Conservation (phyloP, 2,797 vertebrate genomes). For the Pseudochaenichthys georgianus region DNA sequence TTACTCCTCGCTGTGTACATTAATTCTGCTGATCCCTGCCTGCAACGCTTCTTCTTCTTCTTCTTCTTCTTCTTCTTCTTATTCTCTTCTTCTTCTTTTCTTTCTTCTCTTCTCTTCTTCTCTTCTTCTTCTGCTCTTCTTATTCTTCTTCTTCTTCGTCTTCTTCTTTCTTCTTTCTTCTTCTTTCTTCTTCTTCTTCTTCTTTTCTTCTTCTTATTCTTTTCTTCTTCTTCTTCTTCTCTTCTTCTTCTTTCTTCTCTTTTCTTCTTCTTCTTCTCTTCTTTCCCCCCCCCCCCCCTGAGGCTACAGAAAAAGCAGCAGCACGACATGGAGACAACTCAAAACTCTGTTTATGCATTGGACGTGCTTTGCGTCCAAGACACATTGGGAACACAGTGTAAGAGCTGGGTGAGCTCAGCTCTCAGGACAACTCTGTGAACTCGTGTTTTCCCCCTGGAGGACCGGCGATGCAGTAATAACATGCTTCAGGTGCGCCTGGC, state of each 20-base stretch:
- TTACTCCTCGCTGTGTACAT: constrained; percentile 68
- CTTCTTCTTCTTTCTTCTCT: too few species aligned
- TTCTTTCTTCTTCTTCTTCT: too few species aligned
- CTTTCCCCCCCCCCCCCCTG: too few species aligned
- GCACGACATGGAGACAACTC: constrained; percentile 27
- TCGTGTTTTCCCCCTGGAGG: constrained; percentile 22
- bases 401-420: constrained; percentile 39
- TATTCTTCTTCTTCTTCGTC: too few species aligned
- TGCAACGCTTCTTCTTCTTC: too few species aligned
- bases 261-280: neutral
- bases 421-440: constrained; percentile 46
- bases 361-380: constrained; percentile 23
- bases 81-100: neutral
- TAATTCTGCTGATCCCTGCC: constrained; percentile 45
- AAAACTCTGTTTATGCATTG: constrained; percentile 34
- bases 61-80: neutral
- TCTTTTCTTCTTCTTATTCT: neutral
- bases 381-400: constrained; percentile 25
- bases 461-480: constrained; percentile 53
- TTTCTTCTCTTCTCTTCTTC: too few species aligned
- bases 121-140: too few species aligned
- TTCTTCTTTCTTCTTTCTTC: too few species aligned
- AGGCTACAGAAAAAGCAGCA: constrained; percentile 13
- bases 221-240: too few species aligned
- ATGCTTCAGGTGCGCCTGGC: constrained; percentile 67